Conservation (phyloP, 2,888 invertebrate genomes). For the Labia minor region DNA sequence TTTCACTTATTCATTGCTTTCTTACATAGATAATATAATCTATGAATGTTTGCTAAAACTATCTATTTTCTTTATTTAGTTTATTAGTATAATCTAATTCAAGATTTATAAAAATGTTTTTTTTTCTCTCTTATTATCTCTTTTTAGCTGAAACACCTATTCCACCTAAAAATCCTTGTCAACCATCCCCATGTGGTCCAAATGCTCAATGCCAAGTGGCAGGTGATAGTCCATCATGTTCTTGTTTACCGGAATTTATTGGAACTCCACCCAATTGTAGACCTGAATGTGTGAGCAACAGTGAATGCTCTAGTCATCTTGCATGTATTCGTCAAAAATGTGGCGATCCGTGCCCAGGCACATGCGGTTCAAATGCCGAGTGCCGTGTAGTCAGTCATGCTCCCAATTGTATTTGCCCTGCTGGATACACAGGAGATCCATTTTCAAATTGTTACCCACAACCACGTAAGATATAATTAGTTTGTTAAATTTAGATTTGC, state of each 20-base stretch:
- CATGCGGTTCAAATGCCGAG: slow-evolving; percentile 60
- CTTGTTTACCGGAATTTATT: slow-evolving; percentile 40
- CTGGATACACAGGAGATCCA: slow-evolving; percentile 53
- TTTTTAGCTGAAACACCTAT: slow-evolving; percentile 25
- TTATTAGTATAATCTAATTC: too few species aligned
- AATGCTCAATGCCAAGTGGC: slow-evolving; percentile 51
- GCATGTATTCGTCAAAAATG: slow-evolving; percentile 36
- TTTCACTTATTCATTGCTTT: too few species aligned
- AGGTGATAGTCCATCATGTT: slow-evolving; percentile 43
- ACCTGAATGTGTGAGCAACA: slow-evolving; percentile 37
- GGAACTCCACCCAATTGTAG: slow-evolving; percentile 41
- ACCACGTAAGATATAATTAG: slow-evolving; percentile 18
- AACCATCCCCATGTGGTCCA: slow-evolving; percentile 32
- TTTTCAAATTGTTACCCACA: slow-evolving; percentile 43
- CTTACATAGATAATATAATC: too few species aligned
- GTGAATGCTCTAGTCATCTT: slow-evolving; percentile 37
- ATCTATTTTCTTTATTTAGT: too few species aligned
- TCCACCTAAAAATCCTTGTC: slow-evolving; percentile 27
- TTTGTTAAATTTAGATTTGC: not conserved
- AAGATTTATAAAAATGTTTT: too few species aligned
- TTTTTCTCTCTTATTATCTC: too few species aligned
- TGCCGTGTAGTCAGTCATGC: slow-evolving; percentile 67
- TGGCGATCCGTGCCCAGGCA: slow-evolving; percentile 56
- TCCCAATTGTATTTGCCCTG: slow-evolving; percentile 65
- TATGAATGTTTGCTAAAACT: too few species aligned